These are phyloP conservation scores for Istiophorus platypterus DNA, from an alignment of 2,113 vertebrate species.

Conservation along the genomic window DNA sequence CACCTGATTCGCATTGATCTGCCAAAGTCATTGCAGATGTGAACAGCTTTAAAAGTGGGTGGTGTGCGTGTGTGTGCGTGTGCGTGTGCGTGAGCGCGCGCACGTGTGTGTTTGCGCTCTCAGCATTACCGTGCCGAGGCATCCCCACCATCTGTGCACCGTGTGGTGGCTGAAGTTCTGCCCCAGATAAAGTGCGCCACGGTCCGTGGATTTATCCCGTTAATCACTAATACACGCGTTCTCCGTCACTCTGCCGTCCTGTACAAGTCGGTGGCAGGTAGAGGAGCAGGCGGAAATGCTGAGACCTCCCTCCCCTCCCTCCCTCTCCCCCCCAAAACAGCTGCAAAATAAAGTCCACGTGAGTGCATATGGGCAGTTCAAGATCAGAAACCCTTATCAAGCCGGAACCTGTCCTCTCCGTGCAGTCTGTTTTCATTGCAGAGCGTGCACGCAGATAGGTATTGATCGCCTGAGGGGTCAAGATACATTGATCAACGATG, in stretches of 20 bases:
- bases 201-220: slow-evolving; percentile 70
- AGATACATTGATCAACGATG: slow-evolving; percentile 47
- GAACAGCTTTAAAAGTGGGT: slow-evolving; percentile 15
- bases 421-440: slow-evolving; percentile 36
- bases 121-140: slow-evolving; percentile 66
- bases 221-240: slow-evolving; percentile 33
- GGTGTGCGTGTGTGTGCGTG: slow-evolving; percentile 22
- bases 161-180: slow-evolving; percentile 78
- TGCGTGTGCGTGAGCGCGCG: slow-evolving; percentile 3
- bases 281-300: slow-evolving; percentile 12
- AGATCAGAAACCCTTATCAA: slow-evolving; percentile 16
- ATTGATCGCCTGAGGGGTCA: slow-evolving; percentile 52
- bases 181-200: slow-evolving; percentile 77
- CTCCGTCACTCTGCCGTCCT: background rate
- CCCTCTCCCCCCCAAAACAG: background rate
- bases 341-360: background rate
- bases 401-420: slow-evolving; percentile 31
- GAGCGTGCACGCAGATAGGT: slow-evolving; percentile 22
- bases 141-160: slow-evolving; percentile 77
- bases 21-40: slow-evolving; percentile 48
- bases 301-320: background rate
- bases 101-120: slow-evolving; percentile 22
- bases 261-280: background rate
- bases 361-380: slow-evolving; percentile 5
- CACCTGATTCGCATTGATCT: slow-evolving; percentile 38